Base-by-base conservation (phyloP, 1,140 invertebrate species). In the Drosophila arawakana region DNA sequence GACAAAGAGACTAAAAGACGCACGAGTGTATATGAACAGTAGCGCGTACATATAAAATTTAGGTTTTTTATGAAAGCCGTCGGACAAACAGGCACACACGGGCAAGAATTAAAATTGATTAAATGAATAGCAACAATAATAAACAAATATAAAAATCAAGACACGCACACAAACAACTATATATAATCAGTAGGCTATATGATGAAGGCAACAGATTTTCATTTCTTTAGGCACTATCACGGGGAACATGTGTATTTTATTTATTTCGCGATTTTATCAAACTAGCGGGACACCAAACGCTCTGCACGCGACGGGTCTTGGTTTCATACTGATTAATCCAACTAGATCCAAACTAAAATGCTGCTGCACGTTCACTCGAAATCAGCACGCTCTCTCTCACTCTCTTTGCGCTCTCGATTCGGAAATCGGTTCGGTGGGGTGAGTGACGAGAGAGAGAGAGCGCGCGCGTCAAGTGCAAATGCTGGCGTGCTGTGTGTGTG, bases 261-360 rank as follows among this genome's bases (percentile, higher is more conserved):
- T 69, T 65, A 39, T 65, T 72, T 35, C 47, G 47, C 35, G 46
- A 39, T 43, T 39, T 34, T 59, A 15, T 25, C 11, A 10, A 21
- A 55, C 10, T 43, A 11, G n/a, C 3, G 8, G 4, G 15, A 55
- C 21, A 61, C 15, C 57, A 39, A 39, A 43, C 62, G 62, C 66
- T 61, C 72, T 71, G 57, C 21, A 50, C 62, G 58, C 76, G 73
- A 47, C 67, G 76, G 37, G 67, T 54, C 71, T 43, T 50, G 62
- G 62, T 72, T 71, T 75, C 65, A 61, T 70, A 78, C 65, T 75
- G 60, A 75, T 57, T 55, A 65, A 44, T 54, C 50, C 59, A 57
- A 70, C 43, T 63, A 62, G 72, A 73, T 54, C 47, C 65, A 21
- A 69, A 59, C 47, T 44, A 15, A 60, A 58, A 15, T 49, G 65